Evolutionary conservation across 2,888 invertebrate genomes (phyloP).

Genomic region (Ennomos erosarius): DNA sequence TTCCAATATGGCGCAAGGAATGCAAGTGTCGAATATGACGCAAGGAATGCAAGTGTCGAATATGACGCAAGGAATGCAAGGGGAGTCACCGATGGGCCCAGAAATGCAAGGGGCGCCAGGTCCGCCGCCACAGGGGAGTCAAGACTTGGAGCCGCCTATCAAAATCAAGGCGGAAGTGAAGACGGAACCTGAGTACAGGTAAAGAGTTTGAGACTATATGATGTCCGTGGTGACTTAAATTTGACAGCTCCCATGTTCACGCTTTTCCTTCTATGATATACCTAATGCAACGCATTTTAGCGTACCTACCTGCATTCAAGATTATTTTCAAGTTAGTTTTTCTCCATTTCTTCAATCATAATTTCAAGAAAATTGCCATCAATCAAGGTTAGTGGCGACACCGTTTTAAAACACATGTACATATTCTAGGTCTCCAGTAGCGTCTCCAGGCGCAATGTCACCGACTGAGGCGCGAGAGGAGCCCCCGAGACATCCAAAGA

Average conservation of each 20-base stretch:
- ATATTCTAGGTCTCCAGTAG: slow-evolving; percentile 55
- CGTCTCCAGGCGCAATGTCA: slow-evolving; percentile 55
- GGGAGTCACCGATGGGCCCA: slow-evolving; percentile 20
- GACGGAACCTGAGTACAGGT: slow-evolving; percentile 74
- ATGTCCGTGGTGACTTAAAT: no score
- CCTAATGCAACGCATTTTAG: no score
- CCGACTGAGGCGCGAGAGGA: slow-evolving; percentile 58
- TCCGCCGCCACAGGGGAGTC: slow-evolving; percentile 32
- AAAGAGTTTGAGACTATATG: not conserved
- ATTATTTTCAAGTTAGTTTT: no score
- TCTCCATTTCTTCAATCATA: no score
- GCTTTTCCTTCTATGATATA: no score
- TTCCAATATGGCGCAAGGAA: slow-evolving; percentile 16
- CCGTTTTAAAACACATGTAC: no score
- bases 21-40: slow-evolving; percentile 22
- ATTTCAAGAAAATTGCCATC: no score
- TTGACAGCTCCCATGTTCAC: no score
- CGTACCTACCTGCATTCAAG: no score
- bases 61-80: slow-evolving; percentile 22
- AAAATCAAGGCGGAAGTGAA: slow-evolving; percentile 79
- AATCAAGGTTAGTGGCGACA: no score
- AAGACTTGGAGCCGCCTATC: slow-evolving; percentile 53
- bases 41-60: slow-evolving; percentile 17
- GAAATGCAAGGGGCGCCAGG: slow-evolving; percentile 30
- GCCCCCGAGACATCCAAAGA: slow-evolving; percentile 72